These are phyloP conservation scores for Acanthornis magna DNA, from an alignment of 2,797 vertebrate genomes.

Conservation along the genomic window DNA sequence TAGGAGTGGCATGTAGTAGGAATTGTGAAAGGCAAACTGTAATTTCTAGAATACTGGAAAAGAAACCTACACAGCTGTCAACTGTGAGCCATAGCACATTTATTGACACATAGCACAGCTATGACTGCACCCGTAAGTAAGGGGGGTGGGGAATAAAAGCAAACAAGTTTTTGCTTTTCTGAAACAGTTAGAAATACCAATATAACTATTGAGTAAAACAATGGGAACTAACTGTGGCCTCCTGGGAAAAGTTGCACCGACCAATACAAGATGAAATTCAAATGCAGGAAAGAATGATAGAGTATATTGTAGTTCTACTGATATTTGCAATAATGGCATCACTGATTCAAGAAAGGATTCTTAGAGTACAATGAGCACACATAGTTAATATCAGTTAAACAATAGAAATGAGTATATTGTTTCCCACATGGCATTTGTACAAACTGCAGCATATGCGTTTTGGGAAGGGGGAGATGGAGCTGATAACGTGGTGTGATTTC, in stretches of 20 bases:
- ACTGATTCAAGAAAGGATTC: background rate
- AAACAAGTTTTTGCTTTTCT: background rate
- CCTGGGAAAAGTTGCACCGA: background rate
- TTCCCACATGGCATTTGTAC: background rate
- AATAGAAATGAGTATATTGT: background rate
- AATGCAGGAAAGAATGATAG: background rate
- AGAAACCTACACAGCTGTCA: background rate
- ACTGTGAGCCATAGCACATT: background rate
- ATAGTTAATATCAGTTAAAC: background rate
- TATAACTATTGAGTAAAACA: background rate
- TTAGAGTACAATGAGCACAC: background rate
- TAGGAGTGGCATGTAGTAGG: background rate
- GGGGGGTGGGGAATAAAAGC: background rate
- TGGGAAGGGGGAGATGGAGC: background rate
- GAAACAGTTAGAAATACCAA: background rate
- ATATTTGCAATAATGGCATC: background rate
- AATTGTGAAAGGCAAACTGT: slow-evolving; percentile 1
- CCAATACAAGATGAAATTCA: background rate
- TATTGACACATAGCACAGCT: background rate
- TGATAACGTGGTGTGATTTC: background rate
- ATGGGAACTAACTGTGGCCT: background rate
- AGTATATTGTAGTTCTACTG: background rate
- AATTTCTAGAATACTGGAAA: background rate
- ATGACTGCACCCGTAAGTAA: background rate
- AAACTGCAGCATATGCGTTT: background rate